Evolutionary conservation across 2,797 vertebrate species (phyloP).

Genomic region (Rallus crepitans): DNA sequence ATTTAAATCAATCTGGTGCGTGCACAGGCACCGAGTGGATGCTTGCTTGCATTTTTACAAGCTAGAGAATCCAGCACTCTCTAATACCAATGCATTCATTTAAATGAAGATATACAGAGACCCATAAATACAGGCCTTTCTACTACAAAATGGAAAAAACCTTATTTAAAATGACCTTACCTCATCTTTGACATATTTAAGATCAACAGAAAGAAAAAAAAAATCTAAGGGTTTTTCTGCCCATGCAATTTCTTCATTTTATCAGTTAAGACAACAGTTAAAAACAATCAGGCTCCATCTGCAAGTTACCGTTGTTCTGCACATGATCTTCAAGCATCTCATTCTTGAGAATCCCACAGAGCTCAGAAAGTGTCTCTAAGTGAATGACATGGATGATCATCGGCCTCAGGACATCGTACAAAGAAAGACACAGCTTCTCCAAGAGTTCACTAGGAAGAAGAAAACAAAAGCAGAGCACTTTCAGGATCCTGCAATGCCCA

Average conservation of each 20-base stretch:
- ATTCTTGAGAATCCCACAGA: conserved; percentile 97
- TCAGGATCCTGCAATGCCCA: not conserved
- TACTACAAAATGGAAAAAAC: not conserved
- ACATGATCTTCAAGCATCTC: conserved; percentile 99
- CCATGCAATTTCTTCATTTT: not conserved
- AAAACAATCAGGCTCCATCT: not conserved
- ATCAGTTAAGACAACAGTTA: not conserved
- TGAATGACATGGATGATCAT: conserved; percentile 97
- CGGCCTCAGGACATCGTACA: conserved; percentile 96
- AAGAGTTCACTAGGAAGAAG: conserved; percentile 87
- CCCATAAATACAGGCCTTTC: not conserved
- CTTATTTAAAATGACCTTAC: not conserved
- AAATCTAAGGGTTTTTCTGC: not conserved
- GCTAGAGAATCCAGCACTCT: not conserved
- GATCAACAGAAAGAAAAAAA: not conserved
- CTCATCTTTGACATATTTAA: not conserved
- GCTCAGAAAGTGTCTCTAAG: conserved; percentile 96
- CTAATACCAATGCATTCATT: not conserved
- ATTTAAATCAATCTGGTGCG: not conserved
- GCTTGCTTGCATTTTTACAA: not conserved
- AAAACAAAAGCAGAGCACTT: conserved; percentile 10
- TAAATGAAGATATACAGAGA: not conserved
- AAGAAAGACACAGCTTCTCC: conserved; percentile 92
- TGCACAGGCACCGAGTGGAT: not conserved
- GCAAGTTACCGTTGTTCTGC: conserved; percentile 90